These are phyloP conservation scores for Toxotes jaculatrix DNA, from an alignment of 2,113 vertebrate species.

Conservation along the genomic window DNA sequence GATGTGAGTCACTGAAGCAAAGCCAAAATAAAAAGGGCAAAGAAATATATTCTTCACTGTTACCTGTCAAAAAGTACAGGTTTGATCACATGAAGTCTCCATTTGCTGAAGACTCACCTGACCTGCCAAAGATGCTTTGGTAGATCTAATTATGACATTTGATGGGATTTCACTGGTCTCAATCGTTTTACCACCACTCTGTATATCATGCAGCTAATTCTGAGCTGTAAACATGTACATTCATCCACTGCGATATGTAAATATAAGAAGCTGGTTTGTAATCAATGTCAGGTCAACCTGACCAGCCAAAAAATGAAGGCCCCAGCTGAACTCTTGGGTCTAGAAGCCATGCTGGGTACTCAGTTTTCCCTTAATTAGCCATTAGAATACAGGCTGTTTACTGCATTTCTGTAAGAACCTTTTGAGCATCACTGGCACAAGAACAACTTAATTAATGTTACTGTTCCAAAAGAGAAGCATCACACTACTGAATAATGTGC, in stretches of 20 bases:
- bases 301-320: not conserved
- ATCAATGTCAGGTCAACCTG: too few relatives aligned
- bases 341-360: not conserved
- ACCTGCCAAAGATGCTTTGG: not conserved
- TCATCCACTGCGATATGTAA: too few relatives aligned
- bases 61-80: not conserved
- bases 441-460: not conserved
- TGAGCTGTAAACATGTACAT: too few relatives aligned
- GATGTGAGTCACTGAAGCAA: not conserved
- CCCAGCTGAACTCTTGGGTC: not conserved
- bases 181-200: not conserved
- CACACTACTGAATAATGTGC: not conserved
- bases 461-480: not conserved
- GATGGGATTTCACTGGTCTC: not conserved
- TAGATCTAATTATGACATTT: constrained; percentile 4
- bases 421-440: not conserved
- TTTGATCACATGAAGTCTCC: not conserved
- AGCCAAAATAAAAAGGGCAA: not conserved
- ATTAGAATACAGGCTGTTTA: not conserved
- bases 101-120: not conserved
- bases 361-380: not conserved
- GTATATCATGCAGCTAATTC: not conserved
- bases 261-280: too few relatives aligned
- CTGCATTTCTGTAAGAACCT: not conserved
- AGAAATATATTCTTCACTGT: not conserved